A percentile compares a stretch with the other conserved stretches of the same genome.
Conservation (phyloP, 2,113 vertebrate species). For the Elgaria multicarinata region DNA sequence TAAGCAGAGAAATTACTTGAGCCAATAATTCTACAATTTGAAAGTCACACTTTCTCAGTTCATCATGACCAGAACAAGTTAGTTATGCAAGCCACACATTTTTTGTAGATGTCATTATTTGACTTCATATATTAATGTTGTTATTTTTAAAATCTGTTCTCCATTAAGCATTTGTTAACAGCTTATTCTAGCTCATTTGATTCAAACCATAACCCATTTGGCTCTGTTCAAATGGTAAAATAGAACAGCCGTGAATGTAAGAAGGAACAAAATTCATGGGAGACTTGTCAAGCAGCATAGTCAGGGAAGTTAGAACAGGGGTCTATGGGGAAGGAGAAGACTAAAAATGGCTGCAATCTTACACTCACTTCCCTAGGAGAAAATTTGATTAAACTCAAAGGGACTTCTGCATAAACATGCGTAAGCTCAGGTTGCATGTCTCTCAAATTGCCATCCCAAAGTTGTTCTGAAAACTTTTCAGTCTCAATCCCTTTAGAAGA, state of each 20-base stretch:
- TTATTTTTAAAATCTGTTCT: neutral
- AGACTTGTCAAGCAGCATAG: neutral
- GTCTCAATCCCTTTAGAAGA: neutral
- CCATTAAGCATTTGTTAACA: neutral
- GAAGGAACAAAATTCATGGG: neutral
- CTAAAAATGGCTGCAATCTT: neutral
- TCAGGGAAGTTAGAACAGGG: neutral
- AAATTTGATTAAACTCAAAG: neutral
- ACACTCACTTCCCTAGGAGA: neutral
- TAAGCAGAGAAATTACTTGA: neutral
- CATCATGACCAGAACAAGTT: neutral
- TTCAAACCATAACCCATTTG: neutral
- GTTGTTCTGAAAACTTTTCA: neutral
- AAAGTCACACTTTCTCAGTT: neutral
- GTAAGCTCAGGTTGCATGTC: neutral
- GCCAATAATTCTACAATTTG: neutral
- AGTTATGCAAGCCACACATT: neutral
- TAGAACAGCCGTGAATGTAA: neutral
- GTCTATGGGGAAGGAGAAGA: neutral
- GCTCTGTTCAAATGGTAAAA: neutral
- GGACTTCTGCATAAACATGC: neutral
- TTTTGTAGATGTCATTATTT: neutral
- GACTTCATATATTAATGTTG: neutral
- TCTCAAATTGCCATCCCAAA: neutral
- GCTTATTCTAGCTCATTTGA: neutral